These are phyloP conservation scores for Deilephila porcellus DNA, from an alignment of 2,888 invertebrate genomes.

Conservation along the genomic window DNA sequence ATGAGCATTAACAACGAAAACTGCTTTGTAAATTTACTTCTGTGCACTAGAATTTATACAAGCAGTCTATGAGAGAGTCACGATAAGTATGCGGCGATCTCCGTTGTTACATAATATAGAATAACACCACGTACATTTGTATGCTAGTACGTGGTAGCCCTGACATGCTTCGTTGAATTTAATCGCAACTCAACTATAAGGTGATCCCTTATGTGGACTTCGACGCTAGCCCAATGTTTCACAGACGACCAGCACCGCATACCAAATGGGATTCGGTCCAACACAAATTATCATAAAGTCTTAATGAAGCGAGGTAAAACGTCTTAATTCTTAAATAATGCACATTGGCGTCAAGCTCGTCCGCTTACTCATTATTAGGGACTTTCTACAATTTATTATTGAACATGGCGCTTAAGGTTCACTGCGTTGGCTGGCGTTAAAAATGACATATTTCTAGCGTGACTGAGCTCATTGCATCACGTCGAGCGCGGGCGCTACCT, in stretches of 20 bases:
- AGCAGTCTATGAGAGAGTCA: conserved; percentile 25
- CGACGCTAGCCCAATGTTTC: conserved; percentile 55
- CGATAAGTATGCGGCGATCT: conserved; percentile 51
- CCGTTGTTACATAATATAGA: conserved; percentile 62
- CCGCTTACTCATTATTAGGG: conserved; percentile 44
- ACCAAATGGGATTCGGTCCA: conserved; percentile 46
- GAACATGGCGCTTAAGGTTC: conserved; percentile 27
- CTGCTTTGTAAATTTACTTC: conserved; percentile 5
- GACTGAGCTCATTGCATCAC: conserved; percentile 53
- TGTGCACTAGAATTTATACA: not conserved
- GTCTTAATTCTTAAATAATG: conserved; percentile 46
- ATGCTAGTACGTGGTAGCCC: conserved; percentile 71
- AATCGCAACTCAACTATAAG: conserved; percentile 59
- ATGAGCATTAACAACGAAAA: not conserved
- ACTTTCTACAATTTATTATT: conserved; percentile 51
- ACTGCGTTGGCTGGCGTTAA: conserved; percentile 35
- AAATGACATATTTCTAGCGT: conserved; percentile 42
- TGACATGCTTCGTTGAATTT: conserved; percentile 75
- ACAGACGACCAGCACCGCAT: conserved; percentile 47
- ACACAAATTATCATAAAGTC: conserved; percentile 10
- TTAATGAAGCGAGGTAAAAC: conserved; percentile 39
- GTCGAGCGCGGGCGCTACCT: conserved; percentile 48
- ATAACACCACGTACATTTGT: conserved; percentile 70
- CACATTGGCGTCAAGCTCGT: conserved; percentile 41
- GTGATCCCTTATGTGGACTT: conserved; percentile 69